Evolutionary conservation across 1,140 invertebrate genomes (phyloP).

Genomic region (Anthonomus grandis): DNA sequence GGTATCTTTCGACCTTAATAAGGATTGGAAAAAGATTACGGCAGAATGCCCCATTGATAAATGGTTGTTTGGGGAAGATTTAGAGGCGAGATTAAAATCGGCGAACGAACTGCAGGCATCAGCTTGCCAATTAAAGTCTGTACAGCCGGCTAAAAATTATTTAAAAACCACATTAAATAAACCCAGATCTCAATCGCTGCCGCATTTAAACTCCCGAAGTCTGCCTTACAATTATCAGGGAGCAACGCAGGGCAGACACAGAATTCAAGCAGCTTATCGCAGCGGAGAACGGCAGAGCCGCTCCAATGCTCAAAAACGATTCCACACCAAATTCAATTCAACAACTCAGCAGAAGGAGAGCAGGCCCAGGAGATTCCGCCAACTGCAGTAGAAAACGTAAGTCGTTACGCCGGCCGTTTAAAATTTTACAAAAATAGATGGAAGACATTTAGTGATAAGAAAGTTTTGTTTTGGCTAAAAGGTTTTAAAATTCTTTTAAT

Average conservation of each 20-base stretch:
- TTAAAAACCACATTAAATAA: neutral
- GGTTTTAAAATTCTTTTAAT: constrained; percentile 3
- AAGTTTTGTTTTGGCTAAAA: neutral
- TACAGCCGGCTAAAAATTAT: neutral
- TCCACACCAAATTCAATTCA: too few relatives aligned
- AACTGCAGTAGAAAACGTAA: neutral
- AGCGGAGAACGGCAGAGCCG: neutral
- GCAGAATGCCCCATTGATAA: neutral
- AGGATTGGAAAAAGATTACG: neutral
- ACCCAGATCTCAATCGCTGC: neutral
- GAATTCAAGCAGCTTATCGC: neutral
- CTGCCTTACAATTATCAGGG: neutral
- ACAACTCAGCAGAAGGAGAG: neutral
- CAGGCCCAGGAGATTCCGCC: neutral
- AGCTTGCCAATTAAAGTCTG: too few relatives aligned
- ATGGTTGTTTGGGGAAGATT: neutral
- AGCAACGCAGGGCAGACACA: neutral
- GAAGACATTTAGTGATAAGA: neutral
- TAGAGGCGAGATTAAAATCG: neutral
- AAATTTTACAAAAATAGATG: neutral
- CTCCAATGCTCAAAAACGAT: too few relatives aligned
- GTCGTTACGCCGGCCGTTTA: neutral
- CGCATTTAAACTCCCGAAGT: neutral
- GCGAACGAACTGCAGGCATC: neutral
- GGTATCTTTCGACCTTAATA: neutral